Conservation (phyloP, 2,888 invertebrate species). For the Smittia aterrima region DNA sequence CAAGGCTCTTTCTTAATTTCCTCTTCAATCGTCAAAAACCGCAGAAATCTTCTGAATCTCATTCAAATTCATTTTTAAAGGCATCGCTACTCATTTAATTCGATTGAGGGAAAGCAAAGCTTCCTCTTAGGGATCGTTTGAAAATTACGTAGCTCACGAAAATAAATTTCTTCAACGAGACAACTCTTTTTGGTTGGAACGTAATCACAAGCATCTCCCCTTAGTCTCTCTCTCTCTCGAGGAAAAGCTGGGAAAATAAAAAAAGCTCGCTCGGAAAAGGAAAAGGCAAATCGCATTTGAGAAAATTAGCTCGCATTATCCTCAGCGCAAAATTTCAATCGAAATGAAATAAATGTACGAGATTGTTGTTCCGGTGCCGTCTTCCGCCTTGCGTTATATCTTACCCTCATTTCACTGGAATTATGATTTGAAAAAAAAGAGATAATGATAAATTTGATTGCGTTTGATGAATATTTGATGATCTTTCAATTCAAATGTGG, state of each 20-base stretch:
- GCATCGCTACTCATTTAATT: neutral
- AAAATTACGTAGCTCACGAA: too few species aligned
- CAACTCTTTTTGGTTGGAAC: too few species aligned
- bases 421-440: neutral
- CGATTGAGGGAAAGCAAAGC: neutral
- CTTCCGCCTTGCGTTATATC: neutral
- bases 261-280: neutral
- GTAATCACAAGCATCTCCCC: too few species aligned
- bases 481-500: neutral
- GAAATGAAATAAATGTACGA: conserved; percentile 4
- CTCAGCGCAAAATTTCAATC: neutral
- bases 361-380: conserved; percentile 8
- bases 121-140: too few species aligned
- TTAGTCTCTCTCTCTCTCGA: too few species aligned
- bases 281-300: conserved; percentile 6
- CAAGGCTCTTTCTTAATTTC: too few species aligned
- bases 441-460: conserved; percentile 28
- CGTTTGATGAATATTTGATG: conserved; percentile 23
- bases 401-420: neutral
- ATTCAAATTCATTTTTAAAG: neutral
- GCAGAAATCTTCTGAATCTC: neutral
- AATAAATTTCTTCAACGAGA: too few species aligned
- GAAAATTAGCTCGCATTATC: conserved; percentile 8
- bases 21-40: too few species aligned
- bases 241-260: too few species aligned